Conservation (phyloP, 1,140 invertebrate genomes). For the Homarus americanus region DNA sequence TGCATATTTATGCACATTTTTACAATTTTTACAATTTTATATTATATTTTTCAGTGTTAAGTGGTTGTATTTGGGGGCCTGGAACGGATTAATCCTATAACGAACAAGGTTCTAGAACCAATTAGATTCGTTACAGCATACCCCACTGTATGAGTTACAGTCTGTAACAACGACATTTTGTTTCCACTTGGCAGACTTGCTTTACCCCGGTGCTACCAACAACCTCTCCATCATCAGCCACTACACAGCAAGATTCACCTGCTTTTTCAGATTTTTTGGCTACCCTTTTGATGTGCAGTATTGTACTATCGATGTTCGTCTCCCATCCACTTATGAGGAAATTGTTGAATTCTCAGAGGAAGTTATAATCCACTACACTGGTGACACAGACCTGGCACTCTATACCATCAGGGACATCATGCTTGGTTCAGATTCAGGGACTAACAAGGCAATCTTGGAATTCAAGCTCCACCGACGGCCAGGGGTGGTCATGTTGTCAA, state of each 20-base stretch:
- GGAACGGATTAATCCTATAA: too few species aligned
- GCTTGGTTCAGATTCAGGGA: not conserved
- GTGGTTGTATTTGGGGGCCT: too few species aligned
- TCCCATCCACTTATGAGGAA: not conserved
- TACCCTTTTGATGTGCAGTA: constrained; percentile 61
- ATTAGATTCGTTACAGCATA: too few species aligned
- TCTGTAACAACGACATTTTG: too few species aligned
- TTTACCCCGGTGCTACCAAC: not conserved
- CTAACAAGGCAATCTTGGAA: constrained; percentile 11
- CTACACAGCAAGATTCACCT: constrained; percentile 34
- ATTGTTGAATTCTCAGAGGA: not conserved
- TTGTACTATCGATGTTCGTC: constrained; percentile 32
- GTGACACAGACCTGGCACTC: constrained; percentile 22
- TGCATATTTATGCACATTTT: too few species aligned
- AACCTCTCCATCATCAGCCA: not conserved
- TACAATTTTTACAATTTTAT: too few species aligned
- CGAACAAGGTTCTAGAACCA: too few species aligned
- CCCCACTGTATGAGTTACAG: too few species aligned
- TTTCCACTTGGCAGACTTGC: constrained; percentile 14
- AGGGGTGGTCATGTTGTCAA: constrained; percentile 27
- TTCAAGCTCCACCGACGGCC: constrained; percentile 39
- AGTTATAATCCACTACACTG: constrained; percentile 22
- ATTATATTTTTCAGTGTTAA: too few species aligned
- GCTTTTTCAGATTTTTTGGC: constrained; percentile 39
- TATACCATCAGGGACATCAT: constrained; percentile 6